Evolutionary conservation across 2,113 vertebrate species (phyloP).

Genomic region (Haliaeetus leucogaster): DNA sequence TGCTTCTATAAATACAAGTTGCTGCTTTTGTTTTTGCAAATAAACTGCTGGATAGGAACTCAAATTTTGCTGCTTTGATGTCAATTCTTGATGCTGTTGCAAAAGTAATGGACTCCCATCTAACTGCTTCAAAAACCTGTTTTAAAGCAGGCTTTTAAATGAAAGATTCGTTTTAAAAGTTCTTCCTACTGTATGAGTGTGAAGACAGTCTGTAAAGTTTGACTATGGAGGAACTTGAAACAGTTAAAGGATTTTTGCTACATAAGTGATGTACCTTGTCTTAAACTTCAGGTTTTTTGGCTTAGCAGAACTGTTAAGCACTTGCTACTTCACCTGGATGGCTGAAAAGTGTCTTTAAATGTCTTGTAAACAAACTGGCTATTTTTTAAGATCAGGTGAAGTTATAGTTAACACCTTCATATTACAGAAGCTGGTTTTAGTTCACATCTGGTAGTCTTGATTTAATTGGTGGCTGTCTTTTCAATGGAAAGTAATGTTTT

Average conservation of each 20-base stretch:
- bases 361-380: background rate
- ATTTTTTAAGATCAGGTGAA: background rate
- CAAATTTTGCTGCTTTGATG: background rate
- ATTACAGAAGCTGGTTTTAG: background rate
- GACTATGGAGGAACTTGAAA: background rate
- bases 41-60: background rate
- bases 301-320: background rate
- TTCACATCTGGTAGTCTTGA: background rate
- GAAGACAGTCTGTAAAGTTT: background rate
- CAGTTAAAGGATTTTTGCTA: background rate
- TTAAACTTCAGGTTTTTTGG: background rate
- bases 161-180: background rate
- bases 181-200: background rate
- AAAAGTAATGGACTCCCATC: background rate
- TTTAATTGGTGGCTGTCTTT: background rate
- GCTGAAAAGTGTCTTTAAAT: background rate
- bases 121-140: background rate
- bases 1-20: background rate
- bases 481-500: background rate
- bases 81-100: background rate
- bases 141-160: background rate
- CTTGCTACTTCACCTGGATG: background rate
- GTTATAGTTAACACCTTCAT: background rate
- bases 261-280: background rate
- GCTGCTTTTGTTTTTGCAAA: background rate